Evolutionary conservation across 2,888 invertebrate genomes (phyloP), one percentile per base, ranked within the genome.

Genomic region (Drepana falcataria): DNA sequence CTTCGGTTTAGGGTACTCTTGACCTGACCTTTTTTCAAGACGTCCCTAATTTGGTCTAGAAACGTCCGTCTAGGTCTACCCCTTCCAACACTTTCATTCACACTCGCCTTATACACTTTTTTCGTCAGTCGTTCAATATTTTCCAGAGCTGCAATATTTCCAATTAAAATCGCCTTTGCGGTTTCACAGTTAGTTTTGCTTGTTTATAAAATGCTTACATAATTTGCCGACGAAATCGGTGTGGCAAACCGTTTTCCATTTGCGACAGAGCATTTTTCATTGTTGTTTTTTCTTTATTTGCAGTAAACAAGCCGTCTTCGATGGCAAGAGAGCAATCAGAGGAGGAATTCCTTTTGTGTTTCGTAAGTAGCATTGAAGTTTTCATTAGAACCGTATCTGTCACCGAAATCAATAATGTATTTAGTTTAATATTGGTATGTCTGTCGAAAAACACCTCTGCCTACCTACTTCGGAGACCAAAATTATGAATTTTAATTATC

Each of bases 301-400:
- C 92, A 97, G 97, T 89, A 97, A 98, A 92, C 95, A 97, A 90
- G 97, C 98, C 54, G 95, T 98, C 56, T 98, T 98, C 91, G 98
- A 98, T 91, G 98, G 98, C 67, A 98, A 98, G 87, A 96, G 98
- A 84, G 96, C 98, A 63, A 98, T 98, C 83, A 93, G 98, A 80
- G 98, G 98, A 75, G 98, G 98, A 75, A 97, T 98, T 85, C 98
- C 98, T 60, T 96, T 98, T 87, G 97, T 98, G 64, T 98, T 98
- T 90, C 98, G 98, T 98, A 94, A 97, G 98, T 96, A 83, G 68
- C 21, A 47, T 5, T 4, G 9, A 44, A 4, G 2, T 2, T 41
- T 35, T 48, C 9, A 40, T 55, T 21, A 44, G 47, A 35, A 21
- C 0, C 21, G 21, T 21, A 21, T 21, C 21, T 21, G 21, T 21